Base-by-base conservation (phyloP, 2,797 vertebrate species). In the Ammospiza maritima region DNA sequence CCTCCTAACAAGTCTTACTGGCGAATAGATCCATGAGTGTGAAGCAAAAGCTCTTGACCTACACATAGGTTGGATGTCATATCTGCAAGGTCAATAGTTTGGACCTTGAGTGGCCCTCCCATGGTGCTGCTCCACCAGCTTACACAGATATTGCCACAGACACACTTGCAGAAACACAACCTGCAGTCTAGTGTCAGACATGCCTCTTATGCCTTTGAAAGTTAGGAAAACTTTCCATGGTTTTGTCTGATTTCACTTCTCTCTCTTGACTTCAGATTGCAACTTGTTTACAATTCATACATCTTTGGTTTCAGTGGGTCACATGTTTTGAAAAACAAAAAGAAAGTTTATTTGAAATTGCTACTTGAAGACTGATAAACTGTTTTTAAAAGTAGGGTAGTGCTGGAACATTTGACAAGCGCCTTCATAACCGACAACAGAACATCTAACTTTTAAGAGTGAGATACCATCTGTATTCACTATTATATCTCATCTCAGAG, bases 11-110 rank as follows among this genome's bases (percentile, higher is more conserved):
- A 51, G 12, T 1, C 51, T 29, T 70, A 48, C 36, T 17, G 38
- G 19, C 10, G 54, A 38, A 65, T 15, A 54, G 17, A 85, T 78
- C 32, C 2, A 0, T 45, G 5, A 6, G 23, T 42, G 27, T 29
- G 36, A 64, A 67, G 51, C 25, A 67, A 62, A 78, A 67, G 20
- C 30, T 58, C 32, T 82, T 75, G 44, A n/a, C 16, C 13, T 13
- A 51, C 15, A 12, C 0, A 0, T 58, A 71, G 11, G 11, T 8
- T 84, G 30, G 42, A 65, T 34, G 30, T 34, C 14, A 3, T 23
- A 13, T 34, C n/a, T 87, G 42, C 13, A 47, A 3, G 40, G 32
- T 3, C 51, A 70, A 17, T 4, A 16, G 13, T 54, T 83, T 67
- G 53, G 32, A 40, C 26, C 10, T 86, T 54, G 30, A 38, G 9